Evolutionary conservation across 2,888 invertebrate genomes (phyloP), one percentile per base, ranked within the genome.

Genomic region (Tribolium freemani): DNA sequence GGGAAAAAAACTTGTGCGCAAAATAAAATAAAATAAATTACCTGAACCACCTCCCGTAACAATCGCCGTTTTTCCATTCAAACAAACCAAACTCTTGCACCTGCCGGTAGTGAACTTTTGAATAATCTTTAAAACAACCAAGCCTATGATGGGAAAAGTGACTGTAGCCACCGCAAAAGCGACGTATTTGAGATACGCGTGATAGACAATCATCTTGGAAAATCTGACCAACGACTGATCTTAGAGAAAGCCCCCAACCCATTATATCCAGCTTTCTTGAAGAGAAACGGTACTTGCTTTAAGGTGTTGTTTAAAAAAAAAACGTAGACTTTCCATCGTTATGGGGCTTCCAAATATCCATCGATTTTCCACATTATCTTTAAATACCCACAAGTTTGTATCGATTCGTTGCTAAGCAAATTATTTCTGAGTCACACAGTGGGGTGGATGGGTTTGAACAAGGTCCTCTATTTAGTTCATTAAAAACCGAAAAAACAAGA

Each of bases 31-130:
- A 50, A 50, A 50, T 4, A 2, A 13, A 44, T 66, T 78, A 85
- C 84, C 83, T 76, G 82, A 80, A 61, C 78, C 71, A 30, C 78
- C 83, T 53, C 84, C 84, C n/a, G 84, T 84, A 8, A 84, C 80
- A 9, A 84, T 79, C 0, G 81, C 84, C 6, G 83, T 84, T 75
- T 84, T 84, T 5, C 84, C 84, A 5, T 71, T 72, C 45, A 84
- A 75, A 77, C 83, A 84, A 44, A 80, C 82, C 69, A 82, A 77
- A 76, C 84, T 84, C 11, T 63, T 80, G 66, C 83, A 83, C 75
- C 78, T 80, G 38, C 84, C 84, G 0, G 78, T 72, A 56, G 81
- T 83, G 5, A 81, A 73, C 76, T 80, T 83, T 67, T 81, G 82
- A 13, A 82, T 69, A 56, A 84, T 75, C 75, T 84, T 83, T 54